Conservation (phyloP, 2,113 vertebrate genomes). For the Cisticola juncidis region DNA sequence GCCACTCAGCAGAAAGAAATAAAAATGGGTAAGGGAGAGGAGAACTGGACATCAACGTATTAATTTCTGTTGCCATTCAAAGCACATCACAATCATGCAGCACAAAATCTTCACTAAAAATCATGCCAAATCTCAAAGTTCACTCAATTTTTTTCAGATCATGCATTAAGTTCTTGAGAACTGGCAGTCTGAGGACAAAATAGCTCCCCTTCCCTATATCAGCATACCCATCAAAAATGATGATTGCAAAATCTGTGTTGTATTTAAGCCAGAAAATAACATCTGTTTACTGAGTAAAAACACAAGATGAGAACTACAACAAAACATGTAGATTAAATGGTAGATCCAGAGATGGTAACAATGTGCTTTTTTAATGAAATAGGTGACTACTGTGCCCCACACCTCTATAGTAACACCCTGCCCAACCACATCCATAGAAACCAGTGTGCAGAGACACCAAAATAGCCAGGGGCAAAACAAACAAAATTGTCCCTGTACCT, state of each 20-base stretch:
- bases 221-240: not conserved
- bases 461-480: not conserved
- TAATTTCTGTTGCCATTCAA: not conserved
- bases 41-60: not conserved
- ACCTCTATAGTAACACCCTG: not conserved
- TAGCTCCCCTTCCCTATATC: not conserved
- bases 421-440: not conserved
- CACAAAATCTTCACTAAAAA: not conserved
- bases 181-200: not conserved
- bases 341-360: not conserved
- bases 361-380: not conserved
- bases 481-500: not conserved
- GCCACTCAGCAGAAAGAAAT: not conserved
- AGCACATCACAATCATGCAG: not conserved
- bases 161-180: not conserved
- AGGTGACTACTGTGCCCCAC: not conserved
- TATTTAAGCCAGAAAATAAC: constrained; percentile 29
- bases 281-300: constrained; percentile 34
- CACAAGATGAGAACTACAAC: not conserved
- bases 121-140: not conserved
- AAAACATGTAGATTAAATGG: not conserved
- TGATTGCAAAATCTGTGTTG: not conserved
- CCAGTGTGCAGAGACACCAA: not conserved
- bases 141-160: not conserved
- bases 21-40: not conserved